phyloP scores from a whole-genome alignment of 2,888 invertebrate species.

The Argyra leucocephala region DNA sequence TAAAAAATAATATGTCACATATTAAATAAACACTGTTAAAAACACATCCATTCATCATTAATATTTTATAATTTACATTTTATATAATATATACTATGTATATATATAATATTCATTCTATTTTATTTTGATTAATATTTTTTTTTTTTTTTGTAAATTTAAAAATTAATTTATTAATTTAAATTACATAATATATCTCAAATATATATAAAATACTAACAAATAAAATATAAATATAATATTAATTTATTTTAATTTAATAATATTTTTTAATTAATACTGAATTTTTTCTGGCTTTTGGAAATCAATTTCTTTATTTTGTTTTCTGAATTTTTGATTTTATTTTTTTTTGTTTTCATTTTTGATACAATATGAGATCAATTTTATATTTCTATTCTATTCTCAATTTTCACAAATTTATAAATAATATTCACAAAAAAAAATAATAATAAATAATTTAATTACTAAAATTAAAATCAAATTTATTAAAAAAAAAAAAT shows the following conservation, averaged over 20 bases:
- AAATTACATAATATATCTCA: too few relatives aligned
- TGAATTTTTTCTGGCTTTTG: not conserved
- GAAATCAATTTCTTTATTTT: not conserved
- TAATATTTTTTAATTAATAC: not conserved
- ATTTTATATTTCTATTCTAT: too few relatives aligned
- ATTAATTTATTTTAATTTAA: not conserved
- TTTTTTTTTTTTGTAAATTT: too few relatives aligned
- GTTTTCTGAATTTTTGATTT: not conserved
- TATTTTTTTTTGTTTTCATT: not conserved
- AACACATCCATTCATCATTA: too few relatives aligned
- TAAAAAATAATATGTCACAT: too few relatives aligned
- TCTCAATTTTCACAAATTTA: not conserved
- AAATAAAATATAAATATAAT: not conserved
- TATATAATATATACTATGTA: too few relatives aligned
- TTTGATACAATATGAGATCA: not conserved
- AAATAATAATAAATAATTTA: not conserved
- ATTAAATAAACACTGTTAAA: too few relatives aligned
- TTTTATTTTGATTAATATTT: too few relatives aligned
- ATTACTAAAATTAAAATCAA: not conserved
- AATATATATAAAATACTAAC: too few relatives aligned
- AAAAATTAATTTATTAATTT: too few relatives aligned
- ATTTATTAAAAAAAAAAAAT: not conserved
- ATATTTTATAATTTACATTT: too few relatives aligned
- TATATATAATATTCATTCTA: too few relatives aligned
- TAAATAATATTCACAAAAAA: not conserved